Base-by-base conservation (phyloP, 2,113 vertebrate species). In the Chunga burmeisteri region DNA sequence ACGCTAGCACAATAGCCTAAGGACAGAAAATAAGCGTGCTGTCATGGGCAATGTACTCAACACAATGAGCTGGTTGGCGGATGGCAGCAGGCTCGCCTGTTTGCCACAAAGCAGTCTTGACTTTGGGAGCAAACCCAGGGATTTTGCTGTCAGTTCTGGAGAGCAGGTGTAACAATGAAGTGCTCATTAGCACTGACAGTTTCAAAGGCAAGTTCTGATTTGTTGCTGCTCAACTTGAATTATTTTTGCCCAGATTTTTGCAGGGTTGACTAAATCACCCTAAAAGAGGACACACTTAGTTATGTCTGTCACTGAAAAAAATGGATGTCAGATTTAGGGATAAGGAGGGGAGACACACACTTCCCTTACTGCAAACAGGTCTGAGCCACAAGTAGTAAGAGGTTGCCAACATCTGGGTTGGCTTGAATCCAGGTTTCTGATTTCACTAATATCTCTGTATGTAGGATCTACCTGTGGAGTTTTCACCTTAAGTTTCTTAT, bases 1-100 rank as follows among this genome's bases (percentile, higher is more conserved):
- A 59, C 78, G 42, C 86, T 94, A 79, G 91, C 81, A 94, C 81
- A 95, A 93, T 83, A 95, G 96, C 95, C 97, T 85, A 93, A 95
- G 95, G 95, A 87, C 84, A 93, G 93, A 96, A 87, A 73, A 81
- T 62, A 74, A 94, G 70, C 70, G 71, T 94, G 93, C 95, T 95
- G 67, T 81, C 89, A 86, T 49, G 94, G 94, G 89, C 96, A 94
- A 62, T 77, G 71, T 90, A 85, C 91, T 93, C 38, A 10, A 61
- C 94, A 97, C 93, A 95, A 93, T 80, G 89, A 93, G 86, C 88
- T 7, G 72, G 67, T 89, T 81, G 92, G 96, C 7, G 22, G 50
- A 88, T 49, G 77, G 94, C 96, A 94, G 91, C 94, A 94, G 96
- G 85, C 94, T 92, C 0, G 11, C 86, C 86, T 68, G 38, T 80